Percentiles rank a stretch among this genome's conserved stretches.
phyloP scores from a whole-genome alignment of 2,888 invertebrate genomes.

The Empis livida region DNA sequence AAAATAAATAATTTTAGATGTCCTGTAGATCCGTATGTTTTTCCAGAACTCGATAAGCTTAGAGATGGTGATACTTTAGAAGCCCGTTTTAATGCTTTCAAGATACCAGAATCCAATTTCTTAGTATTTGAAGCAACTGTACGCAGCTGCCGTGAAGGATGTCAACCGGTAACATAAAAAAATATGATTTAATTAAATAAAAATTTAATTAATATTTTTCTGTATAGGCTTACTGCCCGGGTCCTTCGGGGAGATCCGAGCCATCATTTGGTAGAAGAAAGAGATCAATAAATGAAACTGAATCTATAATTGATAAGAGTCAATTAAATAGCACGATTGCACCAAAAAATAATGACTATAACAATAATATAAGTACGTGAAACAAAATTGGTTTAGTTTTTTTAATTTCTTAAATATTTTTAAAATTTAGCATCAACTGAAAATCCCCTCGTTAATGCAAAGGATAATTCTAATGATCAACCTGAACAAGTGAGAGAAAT shows the following conservation, averaged over 20 bases:
- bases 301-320: constrained; percentile 14
- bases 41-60: constrained; percentile 77
- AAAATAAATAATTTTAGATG: constrained; percentile 45
- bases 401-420: not conserved
- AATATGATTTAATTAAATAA: constrained; percentile 1
- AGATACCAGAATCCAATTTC: constrained; percentile 89
- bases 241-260: constrained; percentile 64
- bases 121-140: constrained; percentile 87
- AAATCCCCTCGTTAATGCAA: constrained; percentile 6
- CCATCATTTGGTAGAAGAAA: constrained; percentile 66
- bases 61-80: constrained; percentile 77
- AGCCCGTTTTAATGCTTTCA: constrained; percentile 86
- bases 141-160: constrained; percentile 75
- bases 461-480: constrained; percentile 22
- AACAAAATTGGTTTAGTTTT: not conserved
- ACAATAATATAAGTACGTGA: constrained; percentile 18
- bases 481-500: constrained; percentile 77
- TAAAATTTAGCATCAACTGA: not conserved
- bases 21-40: constrained; percentile 82
- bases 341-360: constrained; percentile 19
- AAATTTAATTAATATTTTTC: constrained; percentile 15
- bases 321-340: constrained; percentile 22
- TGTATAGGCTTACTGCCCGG: constrained; percentile 63
- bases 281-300: constrained; percentile 34
- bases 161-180: constrained; percentile 55